Percentiles rank a stretch among this genome's conserved stretches.
These are phyloP conservation scores for Virgularia gustaviana DNA, from an alignment of 92 coral and sea anemone species.

Conservation along the genomic window DNA sequence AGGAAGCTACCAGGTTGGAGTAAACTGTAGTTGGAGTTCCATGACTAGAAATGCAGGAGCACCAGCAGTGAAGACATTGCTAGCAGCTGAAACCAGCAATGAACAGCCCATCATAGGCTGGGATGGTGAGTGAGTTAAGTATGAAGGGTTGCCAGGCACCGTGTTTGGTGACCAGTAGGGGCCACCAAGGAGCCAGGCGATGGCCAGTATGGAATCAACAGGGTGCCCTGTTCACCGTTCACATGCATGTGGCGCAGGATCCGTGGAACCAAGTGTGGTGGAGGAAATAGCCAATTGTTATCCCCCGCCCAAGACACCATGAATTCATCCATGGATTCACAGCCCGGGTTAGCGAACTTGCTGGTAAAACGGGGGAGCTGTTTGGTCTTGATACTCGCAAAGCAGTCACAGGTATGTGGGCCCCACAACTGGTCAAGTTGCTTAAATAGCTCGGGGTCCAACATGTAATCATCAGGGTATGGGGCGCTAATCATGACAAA, in stretches of 20 bases:
- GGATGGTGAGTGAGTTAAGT: conserved; percentile 10
- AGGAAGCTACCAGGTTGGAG: too few species aligned
- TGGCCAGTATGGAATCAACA: conserved; percentile 59
- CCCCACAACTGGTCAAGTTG: conserved; percentile 48
- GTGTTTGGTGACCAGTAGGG: conserved; percentile 48
- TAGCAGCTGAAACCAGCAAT: neutral
- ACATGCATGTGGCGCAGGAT: conserved; percentile 56
- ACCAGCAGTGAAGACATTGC: neutral
- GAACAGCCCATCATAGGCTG: too few species aligned
- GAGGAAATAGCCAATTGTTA: conserved; percentile 64
- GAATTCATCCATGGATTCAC: conserved; percentile 54
- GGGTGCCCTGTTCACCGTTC: conserved; percentile 55
- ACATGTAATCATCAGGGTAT: conserved; percentile 59
- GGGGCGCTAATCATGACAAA: too few species aligned
- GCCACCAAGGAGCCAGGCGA: conserved; percentile 78
- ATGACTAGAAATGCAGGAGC: neutral
- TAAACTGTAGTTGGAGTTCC: too few species aligned
- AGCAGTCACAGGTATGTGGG: conserved; percentile 55
- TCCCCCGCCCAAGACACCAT: conserved; percentile 61
- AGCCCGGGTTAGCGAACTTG: conserved; percentile 52
- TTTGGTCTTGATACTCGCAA: conserved; percentile 48
- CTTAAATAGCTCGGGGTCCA: conserved; percentile 44
- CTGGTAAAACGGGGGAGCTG: conserved; percentile 59
- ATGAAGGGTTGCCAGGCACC: conserved; percentile 49
- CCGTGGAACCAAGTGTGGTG: conserved; percentile 48